Evolutionary conservation across 2,113 vertebrate species (phyloP), one percentile per base, ranked within the genome.

Genomic region (Hassar affinis): DNA sequence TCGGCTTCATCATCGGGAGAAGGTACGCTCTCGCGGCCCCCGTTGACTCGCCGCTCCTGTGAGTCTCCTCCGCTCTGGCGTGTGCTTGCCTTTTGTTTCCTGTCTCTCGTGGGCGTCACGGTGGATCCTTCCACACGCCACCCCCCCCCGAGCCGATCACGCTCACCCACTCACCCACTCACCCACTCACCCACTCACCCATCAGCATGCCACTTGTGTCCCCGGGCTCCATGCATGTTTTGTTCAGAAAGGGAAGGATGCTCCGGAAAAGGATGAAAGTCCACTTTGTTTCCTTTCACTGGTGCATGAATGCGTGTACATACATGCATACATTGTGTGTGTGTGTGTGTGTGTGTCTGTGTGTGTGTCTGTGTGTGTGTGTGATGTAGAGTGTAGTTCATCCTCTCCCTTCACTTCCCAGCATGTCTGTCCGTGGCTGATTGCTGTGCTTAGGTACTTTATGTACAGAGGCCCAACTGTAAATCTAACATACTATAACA

Each of bases 1-100:
- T 99, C 85, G 98, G 98, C 90, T 99, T 99, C 95, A 99, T 99
- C 94, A 99, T 99, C 4, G 98, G 98, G 92, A 95, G 98, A 96
- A 99, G 98, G 98, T 99, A 98, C 92, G 91, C 86, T 93, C 87
- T 91, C 93, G 93, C 92, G 91, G 94, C 92, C 92, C 92, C 93
- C 92, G 90, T 93, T 94, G 94, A 94, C 92, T 93, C 93, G 89
- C 93, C 93, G 90, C 93, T 94, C 87, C 93, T 94, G 94, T 94
- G 93, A 94, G 93, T 94, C 92, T 92, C 91, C 90, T 92, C 90
- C 86, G 91, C 92, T 93, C 81, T 92, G 90, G 92, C 92, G 92
- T 72, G 89, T 93, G 79, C 79, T 93, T 92, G 91, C 90, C 83
- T 93, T 92, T 77, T 93, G 45, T 35, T 68, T 80, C 62, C 89